These are phyloP conservation scores for Apamea sordens DNA, from an alignment of 2,888 invertebrate species.

Conservation along the genomic window DNA sequence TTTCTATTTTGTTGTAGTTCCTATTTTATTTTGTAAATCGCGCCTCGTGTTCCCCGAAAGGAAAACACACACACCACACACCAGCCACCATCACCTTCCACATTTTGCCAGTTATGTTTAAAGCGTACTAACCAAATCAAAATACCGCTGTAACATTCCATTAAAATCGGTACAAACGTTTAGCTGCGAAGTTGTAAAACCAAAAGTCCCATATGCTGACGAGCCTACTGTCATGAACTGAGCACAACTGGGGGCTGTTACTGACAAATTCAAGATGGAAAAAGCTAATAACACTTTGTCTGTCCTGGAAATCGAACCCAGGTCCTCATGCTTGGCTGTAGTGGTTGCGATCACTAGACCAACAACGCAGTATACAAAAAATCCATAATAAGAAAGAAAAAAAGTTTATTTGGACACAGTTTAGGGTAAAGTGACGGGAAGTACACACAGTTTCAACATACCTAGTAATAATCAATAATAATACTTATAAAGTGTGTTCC, in stretches of 20 bases:
- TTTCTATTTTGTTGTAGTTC: not conserved
- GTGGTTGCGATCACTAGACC: not conserved
- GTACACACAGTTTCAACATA: too few relatives aligned
- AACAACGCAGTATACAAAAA: not conserved
- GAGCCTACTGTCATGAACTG: not conserved
- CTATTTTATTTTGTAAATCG: not conserved
- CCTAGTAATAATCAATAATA: not conserved
- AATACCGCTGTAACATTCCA: conserved; percentile 17
- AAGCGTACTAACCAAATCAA: not conserved
- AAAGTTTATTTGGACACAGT: too few relatives aligned
- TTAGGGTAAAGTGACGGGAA: too few relatives aligned
- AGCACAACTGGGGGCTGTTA: not conserved
- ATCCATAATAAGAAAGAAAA: too few relatives aligned
- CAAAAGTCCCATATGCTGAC: too few relatives aligned
- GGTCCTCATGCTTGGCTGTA: not conserved
- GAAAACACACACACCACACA: too few relatives aligned
- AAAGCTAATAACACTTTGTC: not conserved
- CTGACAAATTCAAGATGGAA: not conserved
- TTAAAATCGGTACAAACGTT: conserved; percentile 30
- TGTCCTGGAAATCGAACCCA: not conserved
- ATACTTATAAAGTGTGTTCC: conserved; percentile 6
- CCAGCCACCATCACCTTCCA: too few relatives aligned
- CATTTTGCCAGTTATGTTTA: too few relatives aligned
- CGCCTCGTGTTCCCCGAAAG: too few relatives aligned
- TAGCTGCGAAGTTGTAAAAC: conserved; percentile 8